Evolutionary conservation across 2,797 vertebrate genomes (phyloP).

Genomic region (Enteromius paludinosus): DNA sequence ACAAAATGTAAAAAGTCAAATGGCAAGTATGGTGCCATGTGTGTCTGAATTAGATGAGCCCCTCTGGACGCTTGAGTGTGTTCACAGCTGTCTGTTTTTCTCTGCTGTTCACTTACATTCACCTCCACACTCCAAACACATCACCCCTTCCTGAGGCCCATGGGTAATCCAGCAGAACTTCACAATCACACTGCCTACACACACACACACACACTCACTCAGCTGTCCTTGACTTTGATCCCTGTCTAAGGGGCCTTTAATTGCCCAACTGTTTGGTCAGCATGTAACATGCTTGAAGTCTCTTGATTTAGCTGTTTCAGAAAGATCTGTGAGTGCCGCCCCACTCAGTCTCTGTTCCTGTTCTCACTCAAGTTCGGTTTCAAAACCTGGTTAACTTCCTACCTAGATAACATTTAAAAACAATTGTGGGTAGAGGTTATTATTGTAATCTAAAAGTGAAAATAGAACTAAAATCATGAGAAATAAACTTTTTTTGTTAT

Average conservation of each 20-base stretch:
- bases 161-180: conserved; percentile 30
- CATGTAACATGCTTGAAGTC: neutral
- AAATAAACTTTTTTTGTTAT: neutral
- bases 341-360: neutral
- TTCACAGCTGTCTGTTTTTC: conserved; percentile 65
- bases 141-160: conserved; percentile 32
- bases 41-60: conserved; percentile 60
- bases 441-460: neutral
- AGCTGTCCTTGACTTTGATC: conserved; percentile 40
- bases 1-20: neutral
- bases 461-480: neutral
- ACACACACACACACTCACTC: conserved; percentile 42
- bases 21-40: conserved; percentile 65
- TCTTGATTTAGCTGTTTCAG: neutral
- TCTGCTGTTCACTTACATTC: conserved; percentile 33
- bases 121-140: conserved; percentile 60
- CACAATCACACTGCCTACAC: conserved; percentile 44
- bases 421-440: neutral
- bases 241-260: conserved; percentile 25
- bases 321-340: neutral
- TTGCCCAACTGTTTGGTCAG: conserved; percentile 34
- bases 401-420: neutral
- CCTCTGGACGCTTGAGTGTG: conserved; percentile 56
- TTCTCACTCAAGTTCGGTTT: neutral
- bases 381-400: neutral